Evolutionary conservation across 2,113 vertebrate genomes (phyloP), one percentile per base, ranked within the genome.

Genomic region (Phoenicopterus ruber): DNA sequence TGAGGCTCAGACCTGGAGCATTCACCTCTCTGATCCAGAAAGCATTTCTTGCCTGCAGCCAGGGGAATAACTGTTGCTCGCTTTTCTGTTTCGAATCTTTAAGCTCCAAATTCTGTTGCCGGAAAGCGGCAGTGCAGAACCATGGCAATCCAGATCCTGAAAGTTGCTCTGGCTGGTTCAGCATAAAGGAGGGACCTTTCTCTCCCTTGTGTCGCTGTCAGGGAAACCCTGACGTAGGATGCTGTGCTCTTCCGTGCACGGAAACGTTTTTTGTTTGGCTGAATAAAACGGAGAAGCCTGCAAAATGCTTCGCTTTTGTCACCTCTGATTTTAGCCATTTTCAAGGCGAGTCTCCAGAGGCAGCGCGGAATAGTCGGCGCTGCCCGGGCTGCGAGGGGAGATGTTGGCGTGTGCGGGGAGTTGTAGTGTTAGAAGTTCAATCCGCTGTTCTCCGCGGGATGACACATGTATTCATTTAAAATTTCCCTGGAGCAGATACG

Each of bases 381-480:
- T 54, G 89, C 52, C 47, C n/a, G 31, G 86, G 61, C 76, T 40
- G 59, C 10, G 24, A 52, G 55, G 73, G 89, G 73, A 49, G 78
- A 52, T 21, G 61, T 44, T 88, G 79, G 80, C n/a, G 5, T 73
- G 82, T 46, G 77, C 69, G 72, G 81, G 69, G 72, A 36, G 81
- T 47, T 73, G 73, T 47, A n/a, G 66, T 11, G 17, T 62, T 88
- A 34, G 52, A 38, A 82, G 72, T 79, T 96, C 85, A 65, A 2
- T 74, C 71, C 54, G 50, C 93, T 76, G 7, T 65, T 54, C 94
- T 94, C 91, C 65, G 29, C 6, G 11, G 77, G 80, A 26, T 88
- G 93, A 93, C 93, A 91, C 85, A n/a, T 96, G 96, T 85, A 26
- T 82, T 89, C 79, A 36, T 67, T 97, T 95, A 96, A 96, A 81